Base-by-base conservation (phyloP, 2,113 vertebrate species). In the Deroptyus accipitrinus region DNA sequence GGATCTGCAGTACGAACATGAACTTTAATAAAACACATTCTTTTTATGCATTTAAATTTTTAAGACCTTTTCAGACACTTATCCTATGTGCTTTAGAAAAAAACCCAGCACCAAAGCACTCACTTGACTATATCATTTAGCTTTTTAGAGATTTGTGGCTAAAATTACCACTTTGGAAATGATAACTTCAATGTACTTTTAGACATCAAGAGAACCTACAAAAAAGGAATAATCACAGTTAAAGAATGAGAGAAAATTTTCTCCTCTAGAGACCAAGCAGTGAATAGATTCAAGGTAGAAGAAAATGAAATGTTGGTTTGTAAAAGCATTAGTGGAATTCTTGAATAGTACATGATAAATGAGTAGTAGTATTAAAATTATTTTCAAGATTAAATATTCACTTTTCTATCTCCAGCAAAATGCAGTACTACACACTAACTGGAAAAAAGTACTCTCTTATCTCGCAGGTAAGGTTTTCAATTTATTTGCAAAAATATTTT, bases 1-100 rank as follows among this genome's bases (percentile, higher is more conserved):
- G 99, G 97, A 99, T 99, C 99, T 99, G 83, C 54, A 91, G 94
- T 93, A 88, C 22, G 61, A 96, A 97, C 59, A 86, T 2, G 35
- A 68, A 89, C 18, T 80, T 96, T 66, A 78, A 35, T 86, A 80
- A 94, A 59, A 24, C 48, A 68, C 44, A 82, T 86, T 87, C 41
- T 79, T 85, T 31, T 75, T 20, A 95, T 44, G 24, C 33, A 94
- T 83, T 95, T 95, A 96, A 52, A 92, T 91, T 91, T 91, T 66
- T 88, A 84, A 96, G 82, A 81, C 33, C 23, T 86, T 90, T 91
- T 92, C 72, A 95, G 62, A 94, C 41, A 74, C 84, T 81, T 88
- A 62, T 63, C 41, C 49, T 31, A 61, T 10, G 42, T 64, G 46
- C n/a, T 90, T 80, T 55, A 64, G n/a, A 89, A 88, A 41, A 42